Conservation (phyloP, 1,140 invertebrate species). For the Saccostrea glomerata region DNA sequence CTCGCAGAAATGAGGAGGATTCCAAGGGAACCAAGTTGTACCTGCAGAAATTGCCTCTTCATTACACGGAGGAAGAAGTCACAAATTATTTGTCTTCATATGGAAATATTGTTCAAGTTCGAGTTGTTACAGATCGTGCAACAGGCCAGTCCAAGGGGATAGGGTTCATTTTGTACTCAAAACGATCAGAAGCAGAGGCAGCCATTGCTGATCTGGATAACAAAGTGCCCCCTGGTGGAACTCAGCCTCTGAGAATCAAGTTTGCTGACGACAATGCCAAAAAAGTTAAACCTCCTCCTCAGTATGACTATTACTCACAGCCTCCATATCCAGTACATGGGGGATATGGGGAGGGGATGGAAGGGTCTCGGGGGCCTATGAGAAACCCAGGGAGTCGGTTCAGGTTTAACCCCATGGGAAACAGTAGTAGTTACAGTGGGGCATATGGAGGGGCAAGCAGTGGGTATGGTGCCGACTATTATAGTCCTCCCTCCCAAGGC, state of each 20-base stretch:
- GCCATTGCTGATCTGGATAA: constrained; percentile 92
- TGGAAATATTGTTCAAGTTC: constrained; percentile 93
- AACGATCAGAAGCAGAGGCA: constrained; percentile 87
- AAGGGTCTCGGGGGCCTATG: constrained; percentile 65
- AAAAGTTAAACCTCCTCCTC: constrained; percentile 75
- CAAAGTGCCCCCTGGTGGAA: constrained; percentile 89
- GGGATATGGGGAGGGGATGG: constrained; percentile 32
- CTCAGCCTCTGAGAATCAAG: constrained; percentile 90
- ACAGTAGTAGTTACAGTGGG: not conserved
- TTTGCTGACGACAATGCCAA: constrained; percentile 96
- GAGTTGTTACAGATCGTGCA: constrained; percentile 91
- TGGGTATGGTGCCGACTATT: constrained; percentile 23
- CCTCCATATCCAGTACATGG: constrained; percentile 45
- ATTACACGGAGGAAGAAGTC: constrained; percentile 84
- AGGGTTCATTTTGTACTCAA: constrained; percentile 88
- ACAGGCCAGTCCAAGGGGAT: constrained; percentile 92
- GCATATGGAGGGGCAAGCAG: constrained; percentile 30
- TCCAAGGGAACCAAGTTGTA: constrained; percentile 98
- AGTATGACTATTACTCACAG: not conserved
- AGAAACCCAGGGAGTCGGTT: constrained; percentile 52
- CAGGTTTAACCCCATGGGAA: constrained; percentile 52
- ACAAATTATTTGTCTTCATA: constrained; percentile 91
- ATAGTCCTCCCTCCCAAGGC: not conserved
- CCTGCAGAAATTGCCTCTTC: constrained; percentile 92
- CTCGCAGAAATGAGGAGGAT: constrained; percentile 92